Conservation (phyloP, 2,113 vertebrate genomes). For the Ciconia stormi region DNA sequence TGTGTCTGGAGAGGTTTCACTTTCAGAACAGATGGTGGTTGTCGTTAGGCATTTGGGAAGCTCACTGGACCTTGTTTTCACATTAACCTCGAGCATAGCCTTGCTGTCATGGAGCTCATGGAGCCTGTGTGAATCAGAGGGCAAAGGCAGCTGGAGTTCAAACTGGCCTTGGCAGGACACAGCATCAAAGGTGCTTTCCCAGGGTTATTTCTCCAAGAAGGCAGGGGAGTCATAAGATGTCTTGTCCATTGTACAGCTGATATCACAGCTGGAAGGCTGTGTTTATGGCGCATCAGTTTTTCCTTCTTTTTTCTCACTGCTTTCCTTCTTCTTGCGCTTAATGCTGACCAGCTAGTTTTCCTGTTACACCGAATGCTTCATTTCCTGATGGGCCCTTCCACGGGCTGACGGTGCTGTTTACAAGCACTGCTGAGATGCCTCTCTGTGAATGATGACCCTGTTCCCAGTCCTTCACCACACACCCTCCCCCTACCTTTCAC, state of each 20-base stretch:
- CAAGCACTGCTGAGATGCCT: neutral
- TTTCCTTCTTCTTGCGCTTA: neutral
- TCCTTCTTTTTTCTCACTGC: neutral
- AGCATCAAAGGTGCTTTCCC: neutral
- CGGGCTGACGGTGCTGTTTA: neutral
- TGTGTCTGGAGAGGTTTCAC: neutral
- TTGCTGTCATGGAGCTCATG: neutral
- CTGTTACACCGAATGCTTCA: neutral
- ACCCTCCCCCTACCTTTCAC: neutral
- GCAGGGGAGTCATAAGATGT: neutral
- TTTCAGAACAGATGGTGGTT: neutral
- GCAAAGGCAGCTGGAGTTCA: neutral
- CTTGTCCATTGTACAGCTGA: neutral
- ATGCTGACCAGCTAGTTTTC: neutral
- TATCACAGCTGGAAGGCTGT: neutral
- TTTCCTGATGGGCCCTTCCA: conserved; percentile 3
- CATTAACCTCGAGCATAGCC: neutral
- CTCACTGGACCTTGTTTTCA: neutral
- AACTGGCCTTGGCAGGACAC: neutral
- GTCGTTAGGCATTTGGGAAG: neutral
- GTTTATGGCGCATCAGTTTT: neutral
- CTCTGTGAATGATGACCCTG: neutral
- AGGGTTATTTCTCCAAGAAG: neutral
- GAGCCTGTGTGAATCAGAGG: neutral
- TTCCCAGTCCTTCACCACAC: neutral